phyloP scores from a whole-genome alignment of 2,888 invertebrate species.

The Sicus ferrugineus region DNA sequence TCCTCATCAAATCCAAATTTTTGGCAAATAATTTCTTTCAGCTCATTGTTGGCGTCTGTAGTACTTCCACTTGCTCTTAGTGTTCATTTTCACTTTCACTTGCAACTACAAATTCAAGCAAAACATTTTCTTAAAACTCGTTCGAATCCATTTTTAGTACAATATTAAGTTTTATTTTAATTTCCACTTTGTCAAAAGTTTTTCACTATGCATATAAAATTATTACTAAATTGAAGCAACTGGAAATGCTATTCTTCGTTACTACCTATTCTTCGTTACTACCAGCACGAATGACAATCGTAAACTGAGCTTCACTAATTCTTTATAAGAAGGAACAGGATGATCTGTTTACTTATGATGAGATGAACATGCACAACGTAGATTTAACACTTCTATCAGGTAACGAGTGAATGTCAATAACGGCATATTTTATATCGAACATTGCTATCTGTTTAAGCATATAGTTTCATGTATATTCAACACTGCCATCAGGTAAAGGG shows the following conservation, averaged over 20 bases:
- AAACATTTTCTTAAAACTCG: too few relatives aligned
- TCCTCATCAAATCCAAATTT: too few relatives aligned
- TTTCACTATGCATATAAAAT: neutral
- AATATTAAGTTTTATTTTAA: neutral
- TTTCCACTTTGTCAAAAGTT: neutral
- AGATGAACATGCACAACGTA: neutral
- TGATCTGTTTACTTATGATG: neutral
- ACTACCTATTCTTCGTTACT: neutral
- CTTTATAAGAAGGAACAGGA: too few relatives aligned
- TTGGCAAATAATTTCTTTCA: too few relatives aligned
- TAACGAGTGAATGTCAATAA: neutral
- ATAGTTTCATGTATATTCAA: too few relatives aligned
- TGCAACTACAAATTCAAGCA: too few relatives aligned
- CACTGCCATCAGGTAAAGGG: neutral
- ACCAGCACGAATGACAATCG: neutral
- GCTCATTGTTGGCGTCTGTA: too few relatives aligned
- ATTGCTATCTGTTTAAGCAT: neutral
- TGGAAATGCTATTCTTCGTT: neutral
- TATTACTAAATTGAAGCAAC: neutral
- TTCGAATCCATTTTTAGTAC: neutral
- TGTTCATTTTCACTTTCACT: too few relatives aligned
- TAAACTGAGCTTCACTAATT: neutral
- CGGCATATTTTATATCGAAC: neutral
- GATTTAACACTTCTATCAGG: neutral
- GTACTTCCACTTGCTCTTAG: too few relatives aligned